Evolutionary conservation across 2,113 vertebrate genomes (phyloP).

Genomic region (Chauna torquata): DNA sequence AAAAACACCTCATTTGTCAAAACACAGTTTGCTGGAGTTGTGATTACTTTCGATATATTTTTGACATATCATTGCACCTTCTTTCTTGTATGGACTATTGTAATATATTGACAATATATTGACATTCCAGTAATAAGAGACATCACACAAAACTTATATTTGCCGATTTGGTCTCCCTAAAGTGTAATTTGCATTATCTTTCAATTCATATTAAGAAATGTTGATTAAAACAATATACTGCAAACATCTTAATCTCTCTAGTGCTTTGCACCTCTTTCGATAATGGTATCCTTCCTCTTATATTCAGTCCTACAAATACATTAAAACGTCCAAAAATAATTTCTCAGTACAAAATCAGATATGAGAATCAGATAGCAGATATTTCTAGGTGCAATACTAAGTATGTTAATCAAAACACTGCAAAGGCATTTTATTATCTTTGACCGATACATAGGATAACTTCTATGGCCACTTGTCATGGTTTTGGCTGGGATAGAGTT

Average conservation of each 20-base stretch:
- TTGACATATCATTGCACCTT: background rate
- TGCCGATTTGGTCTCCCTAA: background rate
- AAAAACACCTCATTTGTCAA: background rate
- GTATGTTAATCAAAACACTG: background rate
- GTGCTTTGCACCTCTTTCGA: background rate
- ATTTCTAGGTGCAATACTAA: background rate
- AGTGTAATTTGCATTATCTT: background rate
- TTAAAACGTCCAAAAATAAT: background rate
- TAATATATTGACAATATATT: background rate
- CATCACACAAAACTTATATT: background rate
- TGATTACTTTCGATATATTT: background rate
- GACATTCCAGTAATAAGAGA: background rate
- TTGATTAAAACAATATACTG: too few relatives aligned
- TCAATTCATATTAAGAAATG: background rate
- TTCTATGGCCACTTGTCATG: background rate
- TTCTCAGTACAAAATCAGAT: background rate
- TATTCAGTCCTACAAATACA: background rate
- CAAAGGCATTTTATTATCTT: background rate
- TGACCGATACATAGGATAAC: background rate
- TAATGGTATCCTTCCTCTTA: background rate
- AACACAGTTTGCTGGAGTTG: background rate
- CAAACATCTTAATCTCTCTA: background rate
- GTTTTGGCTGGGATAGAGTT: too few relatives aligned
- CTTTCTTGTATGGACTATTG: background rate
- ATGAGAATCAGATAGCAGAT: background rate